These are phyloP conservation scores for Hapalemur alaotrensis DNA, from an alignment of 2,797 vertebrate genomes.

Conservation along the genomic window DNA sequence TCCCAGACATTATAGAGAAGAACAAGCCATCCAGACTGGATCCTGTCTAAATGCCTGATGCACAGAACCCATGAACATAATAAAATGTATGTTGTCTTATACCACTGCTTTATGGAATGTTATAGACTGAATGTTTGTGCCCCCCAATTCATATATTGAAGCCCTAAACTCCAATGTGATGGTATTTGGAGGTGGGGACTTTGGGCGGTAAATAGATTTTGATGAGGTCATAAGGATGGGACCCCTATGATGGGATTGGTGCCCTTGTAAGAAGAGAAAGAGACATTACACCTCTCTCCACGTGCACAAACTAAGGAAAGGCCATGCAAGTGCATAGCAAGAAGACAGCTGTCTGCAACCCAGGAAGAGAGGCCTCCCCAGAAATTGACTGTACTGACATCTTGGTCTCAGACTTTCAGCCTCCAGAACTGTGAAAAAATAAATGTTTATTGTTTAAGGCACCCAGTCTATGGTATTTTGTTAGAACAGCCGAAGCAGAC, in stretches of 20 bases:
- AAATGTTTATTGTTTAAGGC: not conserved
- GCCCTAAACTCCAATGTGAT: not conserved
- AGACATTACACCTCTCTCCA: not conserved
- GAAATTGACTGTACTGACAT: not conserved
- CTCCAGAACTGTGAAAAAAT: not conserved
- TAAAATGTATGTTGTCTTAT: not conserved
- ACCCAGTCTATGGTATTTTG: not conserved
- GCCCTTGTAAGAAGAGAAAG: not conserved
- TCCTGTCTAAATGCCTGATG: too few species aligned
- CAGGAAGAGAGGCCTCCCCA: not conserved
- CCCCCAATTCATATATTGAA: not conserved
- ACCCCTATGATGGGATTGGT: not conserved
- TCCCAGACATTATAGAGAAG: not conserved
- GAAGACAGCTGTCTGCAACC: not conserved
- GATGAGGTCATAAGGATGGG: not conserved
- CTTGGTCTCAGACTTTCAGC: not conserved
- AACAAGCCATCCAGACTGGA: not conserved
- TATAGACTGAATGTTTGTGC: not conserved
- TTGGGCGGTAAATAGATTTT: not conserved
- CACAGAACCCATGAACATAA: not conserved
- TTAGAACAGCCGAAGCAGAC: not conserved
- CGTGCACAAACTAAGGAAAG: not conserved
- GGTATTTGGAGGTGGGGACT: not conserved
- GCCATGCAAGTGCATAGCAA: rapidly evolving
- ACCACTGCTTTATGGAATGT: not conserved